These are phyloP conservation scores for Stenopsyche tienmushanensis DNA, from an alignment of 1,140 invertebrate genomes.

Conservation along the genomic window DNA sequence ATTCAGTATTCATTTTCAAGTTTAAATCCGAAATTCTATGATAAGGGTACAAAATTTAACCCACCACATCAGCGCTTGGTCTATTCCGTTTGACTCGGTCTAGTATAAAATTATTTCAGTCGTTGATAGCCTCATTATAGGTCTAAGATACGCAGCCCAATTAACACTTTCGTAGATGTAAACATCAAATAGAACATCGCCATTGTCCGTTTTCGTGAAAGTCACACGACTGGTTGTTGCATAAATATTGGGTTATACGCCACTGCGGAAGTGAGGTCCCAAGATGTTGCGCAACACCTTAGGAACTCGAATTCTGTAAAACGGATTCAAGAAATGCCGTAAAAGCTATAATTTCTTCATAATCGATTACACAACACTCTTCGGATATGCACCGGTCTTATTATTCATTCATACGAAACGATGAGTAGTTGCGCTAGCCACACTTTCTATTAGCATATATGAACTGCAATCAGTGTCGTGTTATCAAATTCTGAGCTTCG, in stretches of 20 bases:
- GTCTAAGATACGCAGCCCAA: too few species aligned
- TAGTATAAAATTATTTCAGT: too few species aligned
- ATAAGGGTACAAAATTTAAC: too few species aligned
- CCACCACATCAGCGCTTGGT: too few species aligned
- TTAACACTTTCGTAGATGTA: too few species aligned
- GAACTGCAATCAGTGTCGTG: too few species aligned
- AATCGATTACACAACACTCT: neutral
- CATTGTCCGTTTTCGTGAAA: conserved; percentile 2
- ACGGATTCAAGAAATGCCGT: neutral
- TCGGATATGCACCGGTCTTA: neutral
- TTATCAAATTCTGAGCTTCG: too few species aligned
- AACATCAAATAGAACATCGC: too few species aligned
- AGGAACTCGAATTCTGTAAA: neutral
- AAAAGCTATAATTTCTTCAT: neutral
- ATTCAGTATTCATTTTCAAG: too few species aligned
- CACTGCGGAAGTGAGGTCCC: neutral
- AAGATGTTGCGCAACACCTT: neutral
- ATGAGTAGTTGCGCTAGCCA: neutral
- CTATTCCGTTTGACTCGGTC: too few species aligned
- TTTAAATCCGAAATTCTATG: too few species aligned
- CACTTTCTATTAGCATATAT: conserved; percentile 2
- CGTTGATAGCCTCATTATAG: too few species aligned
- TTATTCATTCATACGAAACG: neutral
- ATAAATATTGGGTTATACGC: conserved; percentile 5
- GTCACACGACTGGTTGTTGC: conserved; percentile 1